phyloP scores from a whole-genome alignment of 2,797 vertebrate genomes.

The Neosalanx taihuensis region DNA sequence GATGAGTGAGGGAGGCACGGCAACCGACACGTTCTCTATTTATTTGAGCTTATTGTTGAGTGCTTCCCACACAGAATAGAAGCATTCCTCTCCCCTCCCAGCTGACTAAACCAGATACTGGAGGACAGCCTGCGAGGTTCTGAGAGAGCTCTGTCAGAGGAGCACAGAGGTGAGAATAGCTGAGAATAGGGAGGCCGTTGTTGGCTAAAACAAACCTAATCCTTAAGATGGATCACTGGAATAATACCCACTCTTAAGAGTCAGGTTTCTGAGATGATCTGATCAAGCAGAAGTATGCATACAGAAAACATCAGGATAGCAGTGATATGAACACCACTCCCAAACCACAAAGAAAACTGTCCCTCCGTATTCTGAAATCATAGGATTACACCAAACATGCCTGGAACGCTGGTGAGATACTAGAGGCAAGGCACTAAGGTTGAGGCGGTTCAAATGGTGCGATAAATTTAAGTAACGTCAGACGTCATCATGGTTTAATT shows the following conservation, averaged over 20 bases:
- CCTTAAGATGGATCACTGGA: slow-evolving; percentile 51
- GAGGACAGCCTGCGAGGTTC: slow-evolving; percentile 38
- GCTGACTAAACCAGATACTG: slow-evolving; percentile 59
- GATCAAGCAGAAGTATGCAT: slow-evolving; percentile 64
- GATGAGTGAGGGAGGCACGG: slow-evolving; percentile 54
- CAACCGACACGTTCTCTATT: slow-evolving; percentile 47
- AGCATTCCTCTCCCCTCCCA: slow-evolving; percentile 52
- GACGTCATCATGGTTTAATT: too few relatives aligned
- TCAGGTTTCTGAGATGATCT: slow-evolving; percentile 70
- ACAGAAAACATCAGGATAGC: slow-evolving; percentile 65
- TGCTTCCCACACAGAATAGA: slow-evolving; percentile 44
- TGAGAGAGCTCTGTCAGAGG: slow-evolving; percentile 25
- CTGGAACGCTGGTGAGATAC: slow-evolving; percentile 27
- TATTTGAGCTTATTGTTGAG: slow-evolving; percentile 58
- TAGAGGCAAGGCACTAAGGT: not conserved
- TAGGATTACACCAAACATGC: slow-evolving; percentile 17
- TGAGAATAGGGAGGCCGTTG: slow-evolving; percentile 53
- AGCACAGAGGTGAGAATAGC: slow-evolving; percentile 46
- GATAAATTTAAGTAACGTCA: too few relatives aligned
- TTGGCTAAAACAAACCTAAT: slow-evolving; percentile 61
- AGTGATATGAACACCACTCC: slow-evolving; percentile 54
- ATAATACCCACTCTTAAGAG: slow-evolving; percentile 57
- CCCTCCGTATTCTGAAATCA: not conserved
- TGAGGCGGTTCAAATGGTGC: too few relatives aligned
- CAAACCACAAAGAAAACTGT: slow-evolving; percentile 40